phyloP scores from a whole-genome alignment of 2,113 vertebrate species.

The Ammodytes marinus region DNA sequence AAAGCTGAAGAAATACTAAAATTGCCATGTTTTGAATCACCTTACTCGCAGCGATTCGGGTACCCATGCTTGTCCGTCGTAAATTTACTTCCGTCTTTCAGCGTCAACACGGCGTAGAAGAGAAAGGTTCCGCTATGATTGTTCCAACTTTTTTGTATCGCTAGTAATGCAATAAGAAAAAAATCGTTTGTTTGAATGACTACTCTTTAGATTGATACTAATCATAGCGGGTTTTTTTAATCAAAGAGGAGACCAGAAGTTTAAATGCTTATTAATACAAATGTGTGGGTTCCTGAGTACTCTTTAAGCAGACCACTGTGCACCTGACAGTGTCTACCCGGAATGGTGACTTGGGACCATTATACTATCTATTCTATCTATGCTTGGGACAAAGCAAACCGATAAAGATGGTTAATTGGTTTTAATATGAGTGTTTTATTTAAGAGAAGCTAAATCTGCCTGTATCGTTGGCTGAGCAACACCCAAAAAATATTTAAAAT shows the following conservation, averaged over 20 bases:
- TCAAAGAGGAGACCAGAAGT: background rate
- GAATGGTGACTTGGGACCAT: background rate
- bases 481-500: too few species aligned
- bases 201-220: background rate
- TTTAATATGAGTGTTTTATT: background rate
- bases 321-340: background rate
- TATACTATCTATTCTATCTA: too few species aligned
- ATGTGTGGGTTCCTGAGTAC: background rate
- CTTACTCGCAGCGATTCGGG: constrained; percentile 19
- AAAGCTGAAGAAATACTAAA: background rate
- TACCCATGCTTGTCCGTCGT: constrained; percentile 71
- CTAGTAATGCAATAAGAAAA: too few species aligned
- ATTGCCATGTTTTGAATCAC: constrained; percentile 41
- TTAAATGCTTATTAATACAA: background rate
- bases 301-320: background rate
- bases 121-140: constrained; percentile 60
- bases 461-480: background rate
- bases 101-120: rapidly evolving
- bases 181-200: background rate
- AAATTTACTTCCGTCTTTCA: constrained; percentile 40
- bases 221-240: background rate
- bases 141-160: too few species aligned
- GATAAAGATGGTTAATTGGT: background rate
- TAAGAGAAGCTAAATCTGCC: background rate
- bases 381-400: background rate